These are phyloP conservation scores for Zaprionus nigranus DNA, from an alignment of 1,140 invertebrate genomes.

Conservation along the genomic window DNA sequence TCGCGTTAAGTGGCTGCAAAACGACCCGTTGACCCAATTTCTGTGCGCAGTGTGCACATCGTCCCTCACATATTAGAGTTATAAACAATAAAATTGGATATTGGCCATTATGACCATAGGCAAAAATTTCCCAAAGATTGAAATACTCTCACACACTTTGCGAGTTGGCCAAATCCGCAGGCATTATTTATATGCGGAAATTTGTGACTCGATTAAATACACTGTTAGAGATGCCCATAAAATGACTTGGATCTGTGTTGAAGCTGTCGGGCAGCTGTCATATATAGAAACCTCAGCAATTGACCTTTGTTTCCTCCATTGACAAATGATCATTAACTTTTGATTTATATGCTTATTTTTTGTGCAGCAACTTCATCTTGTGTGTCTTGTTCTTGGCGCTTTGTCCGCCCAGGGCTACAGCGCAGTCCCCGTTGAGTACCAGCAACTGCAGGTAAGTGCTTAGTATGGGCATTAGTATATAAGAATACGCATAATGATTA, in stretches of 20 bases:
- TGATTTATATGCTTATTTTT: constrained; percentile 27
- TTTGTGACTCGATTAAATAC: constrained; percentile 36
- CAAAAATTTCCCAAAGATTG: not conserved
- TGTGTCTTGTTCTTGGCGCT: constrained; percentile 48
- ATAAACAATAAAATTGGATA: constrained; percentile 20
- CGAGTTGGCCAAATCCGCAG: constrained; percentile 42
- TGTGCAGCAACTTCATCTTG: constrained; percentile 66
- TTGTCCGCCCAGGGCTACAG: constrained; percentile 51
- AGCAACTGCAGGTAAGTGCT: constrained; percentile 41
- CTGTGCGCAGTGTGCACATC: too few relatives aligned
- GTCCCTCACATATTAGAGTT: constrained; percentile 20
- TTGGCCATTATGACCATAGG: constrained; percentile 27
- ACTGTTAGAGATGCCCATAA: constrained; percentile 48
- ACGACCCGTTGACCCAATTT: constrained; percentile 45
- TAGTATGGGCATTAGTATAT: not conserved
- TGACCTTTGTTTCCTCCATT: constrained; percentile 41
- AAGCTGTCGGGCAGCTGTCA: constrained; percentile 50
- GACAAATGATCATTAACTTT: constrained; percentile 39
- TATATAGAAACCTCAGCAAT: constrained; percentile 43
- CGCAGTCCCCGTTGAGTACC: constrained; percentile 20
- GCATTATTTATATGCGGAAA: constrained; percentile 63
- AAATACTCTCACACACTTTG: not conserved
- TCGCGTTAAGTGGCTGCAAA: constrained; percentile 20
- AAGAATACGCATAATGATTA: not conserved
- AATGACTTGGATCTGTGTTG: constrained; percentile 36